Evolutionary conservation across 2,113 vertebrate genomes (phyloP).

Genomic region (Lepus americanus): DNA sequence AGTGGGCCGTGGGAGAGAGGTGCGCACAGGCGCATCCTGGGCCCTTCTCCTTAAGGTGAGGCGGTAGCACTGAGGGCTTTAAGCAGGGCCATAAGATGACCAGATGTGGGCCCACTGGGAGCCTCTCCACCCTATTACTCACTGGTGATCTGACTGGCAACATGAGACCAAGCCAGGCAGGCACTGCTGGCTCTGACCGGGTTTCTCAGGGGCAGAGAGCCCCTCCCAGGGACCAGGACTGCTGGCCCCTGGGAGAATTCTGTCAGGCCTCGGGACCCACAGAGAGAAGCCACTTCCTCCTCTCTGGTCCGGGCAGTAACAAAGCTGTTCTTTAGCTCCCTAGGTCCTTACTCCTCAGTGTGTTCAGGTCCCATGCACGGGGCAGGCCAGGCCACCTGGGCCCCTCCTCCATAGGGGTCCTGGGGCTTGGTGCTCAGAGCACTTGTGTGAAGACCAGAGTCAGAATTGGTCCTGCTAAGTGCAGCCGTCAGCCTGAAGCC

Average conservation of each 20-base stretch:
- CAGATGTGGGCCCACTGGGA: neutral
- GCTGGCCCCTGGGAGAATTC: neutral
- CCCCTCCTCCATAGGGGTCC: conserved; percentile 90
- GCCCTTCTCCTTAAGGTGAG: neutral
- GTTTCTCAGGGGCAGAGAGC: no score
- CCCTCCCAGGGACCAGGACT: neutral
- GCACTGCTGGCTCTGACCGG: fast-evolving
- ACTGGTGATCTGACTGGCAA: neutral
- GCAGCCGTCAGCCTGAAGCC: conserved; percentile 95
- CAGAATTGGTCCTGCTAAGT: conserved; percentile 96
- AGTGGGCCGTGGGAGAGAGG: neutral
- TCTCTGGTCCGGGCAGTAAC: neutral
- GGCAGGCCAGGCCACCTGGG: conserved; percentile 88
- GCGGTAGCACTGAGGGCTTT: neutral
- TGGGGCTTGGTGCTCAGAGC: conserved; percentile 93
- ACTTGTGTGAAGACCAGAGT: conserved; percentile 95
- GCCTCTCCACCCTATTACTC: neutral
- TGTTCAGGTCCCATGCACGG: conserved; percentile 85
- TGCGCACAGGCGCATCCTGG: neutral
- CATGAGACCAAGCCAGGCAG: neutral
- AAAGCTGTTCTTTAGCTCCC: neutral
- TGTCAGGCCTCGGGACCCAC: neutral
- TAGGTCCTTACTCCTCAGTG: neutral
- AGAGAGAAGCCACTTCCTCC: neutral
- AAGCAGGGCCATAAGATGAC: neutral